Conservation (phyloP, 2,797 vertebrate genomes). For the Cuniculus paca region DNA sequence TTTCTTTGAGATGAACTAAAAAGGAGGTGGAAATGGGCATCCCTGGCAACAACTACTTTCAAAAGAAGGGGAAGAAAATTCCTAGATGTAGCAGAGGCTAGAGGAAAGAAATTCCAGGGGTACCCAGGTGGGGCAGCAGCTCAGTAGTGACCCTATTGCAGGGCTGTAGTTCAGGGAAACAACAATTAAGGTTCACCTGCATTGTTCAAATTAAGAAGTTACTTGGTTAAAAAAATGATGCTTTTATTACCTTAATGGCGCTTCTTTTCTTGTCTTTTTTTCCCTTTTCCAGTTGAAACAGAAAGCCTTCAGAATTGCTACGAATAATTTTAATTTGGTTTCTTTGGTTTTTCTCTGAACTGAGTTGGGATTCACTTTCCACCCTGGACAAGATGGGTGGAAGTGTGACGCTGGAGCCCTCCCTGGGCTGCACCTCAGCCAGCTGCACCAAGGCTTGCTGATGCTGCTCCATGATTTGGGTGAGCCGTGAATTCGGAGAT, state of each 20-base stretch:
- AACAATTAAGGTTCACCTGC: not conserved
- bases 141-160: not conserved
- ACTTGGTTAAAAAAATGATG: not conserved
- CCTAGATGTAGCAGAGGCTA: not conserved
- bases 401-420: conserved; percentile 84
- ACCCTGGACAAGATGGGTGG: conserved; percentile 87
- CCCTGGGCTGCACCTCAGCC: conserved; percentile 70
- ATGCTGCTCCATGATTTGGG: conserved; percentile 68
- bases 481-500: conserved; percentile 65
- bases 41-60: not conserved
- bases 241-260: conserved; percentile 88
- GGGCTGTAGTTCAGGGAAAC: not conserved
- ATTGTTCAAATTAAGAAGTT: not conserved
- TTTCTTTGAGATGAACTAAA: not conserved
- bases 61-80: not conserved
- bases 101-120: not conserved
- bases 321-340: conserved; percentile 70
- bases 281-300: conserved; percentile 89
- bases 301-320: conserved; percentile 90
- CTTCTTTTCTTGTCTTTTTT: conserved; percentile 84
- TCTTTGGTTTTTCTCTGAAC: conserved; percentile 49
- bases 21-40: not conserved
- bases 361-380: conserved; percentile 74
- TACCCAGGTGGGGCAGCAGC: too few species aligned
- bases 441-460: conserved; percentile 73